Percentiles rank a stretch among this genome's conserved stretches.
Evolutionary conservation across 2,113 vertebrate genomes (phyloP).

Genomic region (Thunnus maccoyii): DNA sequence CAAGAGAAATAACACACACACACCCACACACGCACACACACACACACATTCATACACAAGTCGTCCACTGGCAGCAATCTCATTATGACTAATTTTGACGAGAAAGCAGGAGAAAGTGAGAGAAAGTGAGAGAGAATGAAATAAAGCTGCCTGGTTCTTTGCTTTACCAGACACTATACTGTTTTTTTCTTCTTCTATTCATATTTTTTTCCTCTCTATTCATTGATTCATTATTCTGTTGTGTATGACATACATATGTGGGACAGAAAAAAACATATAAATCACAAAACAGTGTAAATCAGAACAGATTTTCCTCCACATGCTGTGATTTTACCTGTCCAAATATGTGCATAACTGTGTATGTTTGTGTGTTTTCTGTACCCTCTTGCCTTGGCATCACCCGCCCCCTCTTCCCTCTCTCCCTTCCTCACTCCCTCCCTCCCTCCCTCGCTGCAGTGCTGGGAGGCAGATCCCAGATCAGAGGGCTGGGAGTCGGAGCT

Average conservation of each 20-base stretch:
- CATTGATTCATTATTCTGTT: not conserved
- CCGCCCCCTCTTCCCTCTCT: conserved; percentile 3
- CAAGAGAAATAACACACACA: conserved; percentile 74
- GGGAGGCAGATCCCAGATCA: conserved; percentile 69
- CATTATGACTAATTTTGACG: conserved; percentile 65
- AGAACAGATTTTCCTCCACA: conserved; percentile 4
- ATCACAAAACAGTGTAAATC: conserved; percentile 3
- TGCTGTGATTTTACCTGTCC: conserved; percentile 18
- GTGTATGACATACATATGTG: not conserved
- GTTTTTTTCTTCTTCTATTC: not conserved
- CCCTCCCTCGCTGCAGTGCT: conserved; percentile 32
- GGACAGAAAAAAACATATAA: not conserved
- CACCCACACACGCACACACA: conserved; percentile 33
- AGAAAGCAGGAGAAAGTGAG: conserved; percentile 38
- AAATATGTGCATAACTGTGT: conserved; percentile 51
- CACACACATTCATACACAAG: conserved; percentile 39
- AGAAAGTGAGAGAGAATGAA: conserved; percentile 29
- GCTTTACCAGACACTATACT: conserved; percentile 8
- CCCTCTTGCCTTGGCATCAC: conserved; percentile 61
- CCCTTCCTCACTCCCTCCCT: conserved; percentile 6
- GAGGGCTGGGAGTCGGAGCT: conserved; percentile 65
- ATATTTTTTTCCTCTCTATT: not conserved
- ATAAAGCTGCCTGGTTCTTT: conserved; percentile 6
- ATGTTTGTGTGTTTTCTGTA: conserved; percentile 45
- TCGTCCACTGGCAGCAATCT: conserved; percentile 45